A percentile compares a stretch with the other conserved stretches of the same genome.
Evolutionary conservation across 2,797 vertebrate species (phyloP).

Genomic region (Platyrinchus mystaceus): DNA sequence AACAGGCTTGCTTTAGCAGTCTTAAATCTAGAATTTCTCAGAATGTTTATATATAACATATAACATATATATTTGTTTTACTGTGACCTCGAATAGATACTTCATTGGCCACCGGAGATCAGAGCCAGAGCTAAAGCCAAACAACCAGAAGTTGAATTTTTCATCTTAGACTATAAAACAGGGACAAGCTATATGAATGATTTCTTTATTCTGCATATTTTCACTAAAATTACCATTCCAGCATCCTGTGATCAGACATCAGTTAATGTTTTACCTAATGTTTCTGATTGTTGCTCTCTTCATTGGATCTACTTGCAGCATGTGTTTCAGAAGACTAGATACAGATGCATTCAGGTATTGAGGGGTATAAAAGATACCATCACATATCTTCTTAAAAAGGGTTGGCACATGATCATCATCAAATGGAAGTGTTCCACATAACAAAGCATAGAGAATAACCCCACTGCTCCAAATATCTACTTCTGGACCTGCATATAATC

Average conservation of each 20-base stretch:
- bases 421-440: constrained; percentile 96
- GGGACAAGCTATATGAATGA: neutral
- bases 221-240: neutral
- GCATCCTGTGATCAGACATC: neutral
- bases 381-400: constrained; percentile 99
- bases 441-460: constrained; percentile 96
- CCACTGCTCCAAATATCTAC: constrained; percentile 99
- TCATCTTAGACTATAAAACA: neutral
- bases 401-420: constrained; percentile 99
- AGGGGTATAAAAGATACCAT: constrained; percentile 98
- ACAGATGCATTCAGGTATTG: constrained; percentile 94
- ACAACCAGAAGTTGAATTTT: neutral
- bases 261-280: constrained; percentile 81
- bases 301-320: constrained; percentile 99
- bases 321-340: constrained; percentile 93
- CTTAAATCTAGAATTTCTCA: neutral
- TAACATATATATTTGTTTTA: neutral
- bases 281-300: constrained; percentile 96
- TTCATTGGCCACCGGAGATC: neutral
- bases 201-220: neutral
- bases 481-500: constrained; percentile 94
- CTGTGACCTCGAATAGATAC: neutral
- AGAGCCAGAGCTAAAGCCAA: neutral
- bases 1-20: neutral
- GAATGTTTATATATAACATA: neutral